Conservation (phyloP, 2,888 invertebrate species). For the Cylindroiulus punctatus region DNA sequence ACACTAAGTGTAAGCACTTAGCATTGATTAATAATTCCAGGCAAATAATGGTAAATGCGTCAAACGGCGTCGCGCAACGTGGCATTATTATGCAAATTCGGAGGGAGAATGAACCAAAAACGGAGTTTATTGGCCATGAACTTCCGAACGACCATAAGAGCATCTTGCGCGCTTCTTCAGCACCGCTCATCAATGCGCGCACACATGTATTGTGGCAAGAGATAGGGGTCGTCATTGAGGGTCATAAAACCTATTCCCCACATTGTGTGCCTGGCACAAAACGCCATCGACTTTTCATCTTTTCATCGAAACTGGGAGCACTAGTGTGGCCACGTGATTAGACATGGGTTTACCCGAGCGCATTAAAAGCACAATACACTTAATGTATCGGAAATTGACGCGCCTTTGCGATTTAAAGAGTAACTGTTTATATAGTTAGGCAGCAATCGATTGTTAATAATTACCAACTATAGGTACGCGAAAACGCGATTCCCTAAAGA, state of each 20-base stretch:
- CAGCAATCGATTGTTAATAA: background rate
- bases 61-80: background rate
- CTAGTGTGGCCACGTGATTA: background rate
- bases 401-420: background rate
- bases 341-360: background rate
- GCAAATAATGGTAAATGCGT: background rate
- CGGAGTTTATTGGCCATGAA: constrained; percentile 5
- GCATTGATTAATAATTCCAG: background rate
- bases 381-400: background rate
- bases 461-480: no score
- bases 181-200: background rate
- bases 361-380: background rate
- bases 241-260: background rate
- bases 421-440: background rate
- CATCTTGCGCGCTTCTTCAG: background rate
- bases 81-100: background rate
- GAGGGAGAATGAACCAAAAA: constrained; percentile 1
- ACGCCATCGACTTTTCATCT: constrained; percentile 6
- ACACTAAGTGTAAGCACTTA: background rate
- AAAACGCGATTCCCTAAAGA: no score
- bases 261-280: background rate
- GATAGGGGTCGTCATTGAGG: background rate
- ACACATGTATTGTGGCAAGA: background rate
- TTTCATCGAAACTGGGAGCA: background rate
- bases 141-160: background rate